These are phyloP conservation scores for Dicaeum eximium DNA, from an alignment of 2,113 vertebrate species.

Conservation along the genomic window DNA sequence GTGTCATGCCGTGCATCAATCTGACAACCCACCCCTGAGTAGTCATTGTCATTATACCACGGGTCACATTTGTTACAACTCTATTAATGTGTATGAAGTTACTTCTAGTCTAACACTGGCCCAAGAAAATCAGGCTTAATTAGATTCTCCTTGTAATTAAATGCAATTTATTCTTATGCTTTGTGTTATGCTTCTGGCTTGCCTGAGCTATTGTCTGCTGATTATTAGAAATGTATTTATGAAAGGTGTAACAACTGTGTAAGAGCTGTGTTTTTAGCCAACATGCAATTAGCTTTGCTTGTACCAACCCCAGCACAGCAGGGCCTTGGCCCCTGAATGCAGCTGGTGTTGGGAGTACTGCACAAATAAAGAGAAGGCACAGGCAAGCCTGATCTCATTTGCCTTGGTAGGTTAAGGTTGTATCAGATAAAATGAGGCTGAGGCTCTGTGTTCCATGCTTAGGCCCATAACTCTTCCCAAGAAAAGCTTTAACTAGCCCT, in stretches of 20 bases:
- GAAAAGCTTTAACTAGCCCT: background rate
- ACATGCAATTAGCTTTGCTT: slow-evolving; percentile 22
- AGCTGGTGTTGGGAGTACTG: background rate
- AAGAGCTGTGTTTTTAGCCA: slow-evolving; percentile 24
- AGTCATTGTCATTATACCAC: slow-evolving; percentile 38
- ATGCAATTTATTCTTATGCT: slow-evolving; percentile 57
- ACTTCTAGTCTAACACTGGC: slow-evolving; percentile 19
- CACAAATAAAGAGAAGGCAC: background rate
- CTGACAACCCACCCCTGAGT: slow-evolving; percentile 47
- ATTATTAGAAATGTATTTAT: slow-evolving; percentile 54
- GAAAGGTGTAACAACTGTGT: slow-evolving; percentile 43
- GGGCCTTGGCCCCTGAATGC: slow-evolving; percentile 20
- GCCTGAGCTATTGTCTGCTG: slow-evolving; percentile 12
- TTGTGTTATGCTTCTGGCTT: slow-evolving; percentile 44
- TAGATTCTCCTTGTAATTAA: slow-evolving; percentile 64
- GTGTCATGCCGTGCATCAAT: slow-evolving; percentile 30
- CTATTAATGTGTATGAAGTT: slow-evolving; percentile 61
- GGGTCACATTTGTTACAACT: slow-evolving; percentile 49
- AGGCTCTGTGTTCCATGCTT: background rate
- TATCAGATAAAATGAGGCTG: background rate
- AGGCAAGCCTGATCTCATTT: slow-evolving; percentile 1
- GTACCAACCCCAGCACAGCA: slow-evolving; percentile 17
- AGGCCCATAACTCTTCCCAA: background rate
- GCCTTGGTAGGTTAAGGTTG: background rate
- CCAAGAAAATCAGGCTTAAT: slow-evolving; percentile 56